phyloP scores from a whole-genome alignment of 2,797 vertebrate genomes.

The Aphelocoma californica region DNA sequence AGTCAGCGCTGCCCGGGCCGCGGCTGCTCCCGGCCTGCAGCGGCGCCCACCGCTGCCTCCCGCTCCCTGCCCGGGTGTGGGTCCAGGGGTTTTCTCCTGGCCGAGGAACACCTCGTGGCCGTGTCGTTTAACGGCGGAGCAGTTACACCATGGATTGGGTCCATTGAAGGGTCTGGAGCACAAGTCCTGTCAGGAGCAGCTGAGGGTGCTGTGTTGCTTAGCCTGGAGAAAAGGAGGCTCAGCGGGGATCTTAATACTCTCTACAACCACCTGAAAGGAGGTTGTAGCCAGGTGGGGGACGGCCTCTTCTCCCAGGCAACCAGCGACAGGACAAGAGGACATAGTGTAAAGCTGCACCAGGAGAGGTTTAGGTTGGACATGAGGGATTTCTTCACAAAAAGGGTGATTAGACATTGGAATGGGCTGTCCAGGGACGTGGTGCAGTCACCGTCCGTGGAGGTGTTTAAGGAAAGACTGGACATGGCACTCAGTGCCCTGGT shows the following conservation, averaged over 20 bases:
- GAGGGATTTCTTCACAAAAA: not conserved
- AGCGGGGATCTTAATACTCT: rapidly evolving
- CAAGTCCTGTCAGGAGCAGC: not conserved
- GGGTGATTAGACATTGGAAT: not conserved
- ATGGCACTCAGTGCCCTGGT: not conserved
- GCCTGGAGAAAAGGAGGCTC: not conserved
- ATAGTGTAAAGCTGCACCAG: not conserved
- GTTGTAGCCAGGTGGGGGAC: too few species aligned
- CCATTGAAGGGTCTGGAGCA: not conserved
- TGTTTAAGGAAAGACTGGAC: not conserved
- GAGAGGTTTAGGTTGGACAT: not conserved
- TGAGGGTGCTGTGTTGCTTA: not conserved
- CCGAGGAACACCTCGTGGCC: too few species aligned
- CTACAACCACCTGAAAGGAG: too few species aligned
- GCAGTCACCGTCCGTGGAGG: not conserved
- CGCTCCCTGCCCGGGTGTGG: too few species aligned
- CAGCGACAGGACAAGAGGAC: not conserved
- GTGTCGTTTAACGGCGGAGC: not conserved
- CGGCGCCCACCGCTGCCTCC: rapidly evolving
- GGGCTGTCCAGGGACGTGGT: not conserved
- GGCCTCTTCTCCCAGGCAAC: not conserved
- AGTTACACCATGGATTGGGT: rapidly evolving
- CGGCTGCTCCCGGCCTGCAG: too few species aligned
- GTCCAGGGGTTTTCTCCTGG: rapidly evolving
- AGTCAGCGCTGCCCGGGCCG: rapidly evolving